phyloP scores from a whole-genome alignment of 2,113 vertebrate genomes.

The Tragelaphus imberbis region DNA sequence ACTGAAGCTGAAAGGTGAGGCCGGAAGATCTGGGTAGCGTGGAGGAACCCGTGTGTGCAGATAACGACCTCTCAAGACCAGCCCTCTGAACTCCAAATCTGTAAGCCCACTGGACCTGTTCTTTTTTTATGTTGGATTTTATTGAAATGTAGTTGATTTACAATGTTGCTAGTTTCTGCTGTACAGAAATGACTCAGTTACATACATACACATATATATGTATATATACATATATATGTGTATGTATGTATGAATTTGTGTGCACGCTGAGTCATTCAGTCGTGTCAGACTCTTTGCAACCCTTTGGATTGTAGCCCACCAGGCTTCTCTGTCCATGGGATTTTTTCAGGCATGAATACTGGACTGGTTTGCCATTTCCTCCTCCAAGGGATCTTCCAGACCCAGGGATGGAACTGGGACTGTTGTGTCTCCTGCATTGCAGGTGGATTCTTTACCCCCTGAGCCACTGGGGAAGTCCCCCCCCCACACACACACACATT shows the following conservation, averaged over 20 bases:
- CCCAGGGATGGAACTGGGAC: not conserved
- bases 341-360: not conserved
- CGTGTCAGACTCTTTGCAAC: accelerated
- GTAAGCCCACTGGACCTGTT: accelerated
- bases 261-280: not conserved
- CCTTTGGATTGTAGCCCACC: not conserved
- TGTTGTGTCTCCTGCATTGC: not conserved
- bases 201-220: too few relatives aligned
- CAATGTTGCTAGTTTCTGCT: not conserved
- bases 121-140: not conserved
- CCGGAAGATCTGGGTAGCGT: accelerated
- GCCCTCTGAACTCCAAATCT: too few relatives aligned
- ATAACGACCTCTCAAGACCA: accelerated
- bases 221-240: too few relatives aligned
- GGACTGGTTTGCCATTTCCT: not conserved
- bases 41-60: accelerated
- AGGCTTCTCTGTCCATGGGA: not conserved
- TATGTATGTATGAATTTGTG: not conserved
- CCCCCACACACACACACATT: not conserved
- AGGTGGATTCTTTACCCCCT: not conserved
- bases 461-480: not conserved
- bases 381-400: not conserved
- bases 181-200: not conserved
- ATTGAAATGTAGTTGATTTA: not conserved
- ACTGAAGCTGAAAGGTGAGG: too few relatives aligned